Evolutionary conservation across 2,888 invertebrate genomes (phyloP).

Genomic region (Limnephilus auricula): DNA sequence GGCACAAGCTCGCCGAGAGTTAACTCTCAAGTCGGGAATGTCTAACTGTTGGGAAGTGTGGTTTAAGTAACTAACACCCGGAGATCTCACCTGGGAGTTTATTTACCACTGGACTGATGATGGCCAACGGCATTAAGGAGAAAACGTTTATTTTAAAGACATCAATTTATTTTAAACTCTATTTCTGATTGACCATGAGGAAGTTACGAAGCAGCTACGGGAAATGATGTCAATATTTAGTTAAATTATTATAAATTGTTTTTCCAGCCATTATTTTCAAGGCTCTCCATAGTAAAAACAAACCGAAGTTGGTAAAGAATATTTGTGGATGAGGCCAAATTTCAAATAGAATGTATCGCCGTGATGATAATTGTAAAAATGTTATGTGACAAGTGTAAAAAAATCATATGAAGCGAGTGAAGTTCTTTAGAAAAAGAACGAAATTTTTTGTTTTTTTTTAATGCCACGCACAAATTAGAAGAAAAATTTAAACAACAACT

Average conservation of each 20-base stretch:
- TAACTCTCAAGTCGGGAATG: neutral
- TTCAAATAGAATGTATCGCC: too few relatives aligned
- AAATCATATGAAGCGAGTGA: too few relatives aligned
- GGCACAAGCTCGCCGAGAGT: conserved; percentile 11
- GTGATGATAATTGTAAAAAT: too few relatives aligned
- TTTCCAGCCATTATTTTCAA: neutral
- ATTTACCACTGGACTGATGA: conserved; percentile 16
- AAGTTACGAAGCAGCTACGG: neutral
- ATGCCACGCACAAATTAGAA: neutral
- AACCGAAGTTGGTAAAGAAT: too few relatives aligned
- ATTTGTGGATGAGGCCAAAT: too few relatives aligned
- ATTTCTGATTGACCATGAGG: neutral
- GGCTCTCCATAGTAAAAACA: neutral
- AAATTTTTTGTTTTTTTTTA: neutral
- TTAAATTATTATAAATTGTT: neutral
- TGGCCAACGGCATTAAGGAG: neutral
- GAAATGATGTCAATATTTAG: neutral
- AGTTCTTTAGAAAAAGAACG: too few relatives aligned
- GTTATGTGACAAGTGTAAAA: too few relatives aligned
- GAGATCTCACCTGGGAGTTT: conserved; percentile 30
- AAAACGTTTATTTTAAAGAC: neutral
- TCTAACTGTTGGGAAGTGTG: conserved; percentile 29
- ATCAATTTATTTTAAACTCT: neutral
- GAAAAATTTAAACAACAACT: neutral
- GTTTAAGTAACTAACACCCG: conserved; percentile 31